Percentiles rank a stretch among this genome's conserved stretches.
Evolutionary conservation across 2,113 vertebrate species (phyloP).

Genomic region (Fulmarus glacialis): DNA sequence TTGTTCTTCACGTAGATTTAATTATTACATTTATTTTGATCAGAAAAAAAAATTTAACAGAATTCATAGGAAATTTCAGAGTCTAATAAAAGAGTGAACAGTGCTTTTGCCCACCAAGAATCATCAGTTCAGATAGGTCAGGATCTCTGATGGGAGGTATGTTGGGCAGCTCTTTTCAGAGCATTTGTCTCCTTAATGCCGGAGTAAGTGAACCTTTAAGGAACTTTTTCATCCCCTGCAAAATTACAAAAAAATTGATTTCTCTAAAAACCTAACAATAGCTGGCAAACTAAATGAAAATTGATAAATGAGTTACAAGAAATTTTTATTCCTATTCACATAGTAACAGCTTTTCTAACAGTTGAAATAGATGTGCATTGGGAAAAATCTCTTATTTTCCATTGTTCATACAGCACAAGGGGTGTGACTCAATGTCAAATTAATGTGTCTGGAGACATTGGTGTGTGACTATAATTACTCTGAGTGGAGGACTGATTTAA

Average conservation of each 20-base stretch:
- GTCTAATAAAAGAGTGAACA: background rate
- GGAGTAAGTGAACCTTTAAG: background rate
- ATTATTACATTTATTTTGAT: background rate
- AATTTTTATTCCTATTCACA: background rate
- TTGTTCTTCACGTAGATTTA: background rate
- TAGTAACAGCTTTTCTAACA: background rate
- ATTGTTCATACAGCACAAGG: background rate
- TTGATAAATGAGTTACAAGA: background rate
- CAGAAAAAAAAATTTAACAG: background rate
- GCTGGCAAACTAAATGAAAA: background rate
- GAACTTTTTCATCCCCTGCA: background rate
- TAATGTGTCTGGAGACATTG: background rate
- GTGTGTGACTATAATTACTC: background rate
- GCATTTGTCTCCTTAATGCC: background rate
- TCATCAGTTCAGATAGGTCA: background rate
- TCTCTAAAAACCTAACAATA: background rate
- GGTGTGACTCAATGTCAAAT: background rate
- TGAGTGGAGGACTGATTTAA: background rate
- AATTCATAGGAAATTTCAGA: background rate
- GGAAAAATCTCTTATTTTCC: background rate
- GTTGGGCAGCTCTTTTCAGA: background rate
- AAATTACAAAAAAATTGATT: background rate
- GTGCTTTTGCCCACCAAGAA: background rate
- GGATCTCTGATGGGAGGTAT: too few species aligned
- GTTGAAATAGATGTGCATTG: background rate